Percentiles rank a stretch among this genome's conserved stretches.
Conservation (phyloP, 2,113 vertebrate genomes). For the Pluvialis apricaria region DNA sequence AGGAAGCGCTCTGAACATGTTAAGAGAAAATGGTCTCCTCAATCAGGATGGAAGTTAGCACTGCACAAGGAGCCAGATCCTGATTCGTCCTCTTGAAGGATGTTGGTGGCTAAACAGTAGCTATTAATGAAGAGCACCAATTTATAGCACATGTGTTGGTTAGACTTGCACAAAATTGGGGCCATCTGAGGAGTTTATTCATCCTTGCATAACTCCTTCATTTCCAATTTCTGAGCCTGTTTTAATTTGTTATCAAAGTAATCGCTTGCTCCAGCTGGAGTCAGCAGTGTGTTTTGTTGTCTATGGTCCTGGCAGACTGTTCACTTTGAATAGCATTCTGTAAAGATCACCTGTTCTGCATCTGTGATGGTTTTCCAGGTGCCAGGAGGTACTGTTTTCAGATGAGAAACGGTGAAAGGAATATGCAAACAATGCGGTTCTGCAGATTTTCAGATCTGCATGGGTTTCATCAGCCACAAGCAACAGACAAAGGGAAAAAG, state of each 20-base stretch:
- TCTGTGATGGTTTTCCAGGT: slow-evolving; percentile 68
- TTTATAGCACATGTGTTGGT: slow-evolving; percentile 67
- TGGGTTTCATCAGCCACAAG: slow-evolving; percentile 19
- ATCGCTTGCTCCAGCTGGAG: slow-evolving; percentile 69
- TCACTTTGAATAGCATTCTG: slow-evolving; percentile 72
- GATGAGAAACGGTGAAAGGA: slow-evolving; percentile 53
- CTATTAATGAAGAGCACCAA: slow-evolving; percentile 74
- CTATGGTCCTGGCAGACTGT: slow-evolving; percentile 67
- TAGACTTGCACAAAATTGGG: slow-evolving; percentile 59
- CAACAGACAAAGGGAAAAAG: slow-evolving; percentile 3
- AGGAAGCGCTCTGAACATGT: slow-evolving; percentile 65
- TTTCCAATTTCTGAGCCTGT: slow-evolving; percentile 76
- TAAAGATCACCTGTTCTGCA: slow-evolving; percentile 78
- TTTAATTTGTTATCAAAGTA: slow-evolving; percentile 82
- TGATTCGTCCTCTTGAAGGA: slow-evolving; percentile 64
- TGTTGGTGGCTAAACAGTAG: slow-evolving; percentile 62
- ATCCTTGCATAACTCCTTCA: slow-evolving; percentile 71
- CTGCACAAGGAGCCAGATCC: slow-evolving; percentile 42
- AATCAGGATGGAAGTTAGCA: slow-evolving; percentile 70
- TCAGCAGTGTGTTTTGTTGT: slow-evolving; percentile 70
- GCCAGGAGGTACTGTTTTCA: slow-evolving; percentile 62
- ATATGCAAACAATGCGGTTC: slow-evolving; percentile 42
- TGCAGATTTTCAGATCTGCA: slow-evolving; percentile 33
- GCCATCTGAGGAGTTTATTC: slow-evolving; percentile 59
- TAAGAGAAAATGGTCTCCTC: slow-evolving; percentile 72